phyloP scores from a whole-genome alignment of 2,797 vertebrate genomes.

The Chelon labrosus region DNA sequence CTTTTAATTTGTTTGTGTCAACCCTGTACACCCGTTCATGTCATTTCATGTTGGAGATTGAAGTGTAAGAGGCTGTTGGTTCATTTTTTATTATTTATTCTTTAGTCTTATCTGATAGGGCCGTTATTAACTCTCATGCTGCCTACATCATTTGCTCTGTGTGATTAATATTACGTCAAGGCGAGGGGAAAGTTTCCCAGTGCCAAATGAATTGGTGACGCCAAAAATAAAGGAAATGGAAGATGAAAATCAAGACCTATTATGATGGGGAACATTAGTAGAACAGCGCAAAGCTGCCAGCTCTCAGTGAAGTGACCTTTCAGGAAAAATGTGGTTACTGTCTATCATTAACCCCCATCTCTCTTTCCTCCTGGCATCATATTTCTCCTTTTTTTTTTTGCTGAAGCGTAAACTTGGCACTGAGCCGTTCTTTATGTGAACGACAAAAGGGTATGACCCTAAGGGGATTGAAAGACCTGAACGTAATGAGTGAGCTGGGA shows the following conservation, averaged over 20 bases:
- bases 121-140: constrained; percentile 55
- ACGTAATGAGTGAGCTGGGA: constrained; percentile 35
- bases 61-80: constrained; percentile 45
- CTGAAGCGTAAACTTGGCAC: constrained; percentile 71
- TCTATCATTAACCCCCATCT: constrained; percentile 64
- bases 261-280: constrained; percentile 81
- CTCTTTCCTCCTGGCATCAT: constrained; percentile 15
- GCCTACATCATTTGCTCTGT: constrained; percentile 47
- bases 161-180: constrained; percentile 70
- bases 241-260: constrained; percentile 69
- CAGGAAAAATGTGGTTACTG: constrained; percentile 86
- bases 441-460: constrained; percentile 78
- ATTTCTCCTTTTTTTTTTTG: constrained; percentile 60
- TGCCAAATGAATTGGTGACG: constrained; percentile 53
- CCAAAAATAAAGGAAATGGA: constrained; percentile 67
- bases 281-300: constrained; percentile 77
- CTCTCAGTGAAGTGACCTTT: constrained; percentile 87
- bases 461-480: constrained; percentile 72
- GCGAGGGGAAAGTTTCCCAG: constrained; percentile 37
- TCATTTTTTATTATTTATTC: constrained; percentile 26
- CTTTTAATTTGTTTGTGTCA: constrained; percentile 66
- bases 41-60: constrained; percentile 53
- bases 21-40: constrained; percentile 49
- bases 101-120: constrained; percentile 50
- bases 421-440: constrained; percentile 74